Evolutionary conservation across 2,888 invertebrate species (phyloP), one percentile per base, ranked within the genome.

Genomic region (Heliconius ismenius): DNA sequence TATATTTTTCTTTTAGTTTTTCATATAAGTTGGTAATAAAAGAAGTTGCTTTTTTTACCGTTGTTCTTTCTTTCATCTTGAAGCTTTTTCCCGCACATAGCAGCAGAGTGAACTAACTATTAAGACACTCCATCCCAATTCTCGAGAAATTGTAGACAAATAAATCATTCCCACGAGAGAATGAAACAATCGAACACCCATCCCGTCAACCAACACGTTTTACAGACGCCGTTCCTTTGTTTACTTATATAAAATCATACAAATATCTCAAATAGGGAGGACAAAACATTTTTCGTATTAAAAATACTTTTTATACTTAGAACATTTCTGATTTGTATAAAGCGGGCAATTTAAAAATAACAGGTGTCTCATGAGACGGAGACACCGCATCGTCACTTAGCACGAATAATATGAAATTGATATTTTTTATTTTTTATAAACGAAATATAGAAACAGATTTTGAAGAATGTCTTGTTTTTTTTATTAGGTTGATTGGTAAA

Each of bases 311-410:
- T 39, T 4, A n/a, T 26, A 15, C 67, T 39, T 43, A 24, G 13
- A 67, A 43, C 9, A 67, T 24, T 9, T 24, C 24, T 24, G 28
- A 24, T 24, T 32, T 32, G 28, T 32, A 2, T 24, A 15, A 70
- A 70, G 54, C 28, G 3, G 32, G 10, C 28, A 54, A 70, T 58
- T 54, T 36, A 58, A 32, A 68, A 60, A 73, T 67, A 26, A 43
- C 54, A 63, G 11, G 18, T 90, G 90, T 79, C 79, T 73, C 74
- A n/a, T 26, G 79, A 62, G 77, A 73, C 60, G 54, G 18, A 32
- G 69, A 67, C 28, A 49, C 32, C n/a, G 77, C 43, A 73, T 69
- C 73, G 75, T 76, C 65, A 79, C 79, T 79, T 77, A 74, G 60
- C 69, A 18, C 28, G 13, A 64, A 76, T 69, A 76, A 54, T 26